These are phyloP conservation scores for Eolophus roseicapilla DNA, from an alignment of 2,113 vertebrate species.

Conservation along the genomic window DNA sequence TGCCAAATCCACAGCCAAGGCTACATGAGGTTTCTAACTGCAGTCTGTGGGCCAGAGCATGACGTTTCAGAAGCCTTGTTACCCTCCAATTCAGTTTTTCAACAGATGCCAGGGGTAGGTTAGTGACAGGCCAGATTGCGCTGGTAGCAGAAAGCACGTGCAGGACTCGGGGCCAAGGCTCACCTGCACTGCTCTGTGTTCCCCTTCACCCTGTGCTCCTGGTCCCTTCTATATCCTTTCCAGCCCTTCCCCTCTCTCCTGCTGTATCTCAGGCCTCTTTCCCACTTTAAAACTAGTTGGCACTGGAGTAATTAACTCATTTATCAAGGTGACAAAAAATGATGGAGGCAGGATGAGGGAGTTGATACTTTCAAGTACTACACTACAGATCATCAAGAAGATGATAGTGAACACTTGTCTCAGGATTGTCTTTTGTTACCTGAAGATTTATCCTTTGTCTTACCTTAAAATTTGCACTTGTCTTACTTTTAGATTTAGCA, in stretches of 20 bases:
- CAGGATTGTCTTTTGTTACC: not conserved
- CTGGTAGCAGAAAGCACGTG: accelerated
- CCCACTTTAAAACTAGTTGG: not conserved
- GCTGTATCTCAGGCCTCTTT: not conserved
- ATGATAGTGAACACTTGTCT: not conserved
- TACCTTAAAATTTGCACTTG: not conserved
- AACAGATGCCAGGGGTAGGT: not conserved
- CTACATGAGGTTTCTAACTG: not conserved
- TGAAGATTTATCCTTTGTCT: not conserved
- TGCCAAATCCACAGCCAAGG: not conserved
- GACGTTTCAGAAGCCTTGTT: not conserved
- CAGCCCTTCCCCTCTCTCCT: not conserved
- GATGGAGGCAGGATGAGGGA: not conserved
- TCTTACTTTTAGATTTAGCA: not conserved
- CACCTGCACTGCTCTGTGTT: not conserved
- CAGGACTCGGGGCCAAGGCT: not conserved
- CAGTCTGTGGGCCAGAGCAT: not conserved
- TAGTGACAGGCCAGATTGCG: accelerated
- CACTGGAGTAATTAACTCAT: not conserved
- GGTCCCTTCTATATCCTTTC: not conserved
- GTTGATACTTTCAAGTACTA: not conserved
- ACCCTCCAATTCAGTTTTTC: not conserved
- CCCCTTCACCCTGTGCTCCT: accelerated
- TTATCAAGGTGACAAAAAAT: not conserved
- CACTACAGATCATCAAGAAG: not conserved